Conservation (phyloP, 2,888 invertebrate genomes). For the Pherbina coryleti region DNA sequence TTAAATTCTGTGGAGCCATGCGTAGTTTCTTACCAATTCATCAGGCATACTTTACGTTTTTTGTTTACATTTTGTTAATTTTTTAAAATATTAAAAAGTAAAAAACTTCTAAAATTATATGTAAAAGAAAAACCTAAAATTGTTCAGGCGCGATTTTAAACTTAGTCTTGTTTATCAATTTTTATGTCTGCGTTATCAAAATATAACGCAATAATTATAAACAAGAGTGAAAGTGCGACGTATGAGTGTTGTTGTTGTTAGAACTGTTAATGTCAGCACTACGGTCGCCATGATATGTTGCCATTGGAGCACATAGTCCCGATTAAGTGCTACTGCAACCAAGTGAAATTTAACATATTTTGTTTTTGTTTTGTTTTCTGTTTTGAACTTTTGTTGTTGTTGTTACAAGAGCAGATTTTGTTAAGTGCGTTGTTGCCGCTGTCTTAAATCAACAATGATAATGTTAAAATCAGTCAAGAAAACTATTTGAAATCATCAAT, state of each 20-base stretch:
- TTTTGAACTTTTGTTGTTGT: neutral
- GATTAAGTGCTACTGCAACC: neutral
- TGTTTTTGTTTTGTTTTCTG: neutral
- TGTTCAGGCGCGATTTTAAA: neutral
- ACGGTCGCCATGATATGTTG: neutral
- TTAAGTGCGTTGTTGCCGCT: neutral
- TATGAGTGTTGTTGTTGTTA: neutral
- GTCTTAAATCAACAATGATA: neutral
- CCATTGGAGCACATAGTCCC: too few species aligned
- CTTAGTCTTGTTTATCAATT: neutral
- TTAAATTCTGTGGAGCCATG: too few species aligned
- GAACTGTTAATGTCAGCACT: neutral
- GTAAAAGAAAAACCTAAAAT: too few species aligned
- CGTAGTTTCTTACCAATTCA: too few species aligned
- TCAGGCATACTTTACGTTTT: too few species aligned
- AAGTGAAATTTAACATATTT: neutral
- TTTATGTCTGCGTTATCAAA: constrained; percentile 15
- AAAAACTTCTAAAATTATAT: too few species aligned
- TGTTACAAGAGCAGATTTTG: neutral
- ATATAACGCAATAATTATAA: constrained; percentile 24
- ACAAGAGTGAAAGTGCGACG: constrained; percentile 32
- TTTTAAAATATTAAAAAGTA: too few species aligned
- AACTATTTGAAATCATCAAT: neutral
- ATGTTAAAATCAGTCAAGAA: neutral
- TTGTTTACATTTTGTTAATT: too few species aligned